Conservation (phyloP, 2,113 vertebrate genomes). For the Lontra canadensis region DNA sequence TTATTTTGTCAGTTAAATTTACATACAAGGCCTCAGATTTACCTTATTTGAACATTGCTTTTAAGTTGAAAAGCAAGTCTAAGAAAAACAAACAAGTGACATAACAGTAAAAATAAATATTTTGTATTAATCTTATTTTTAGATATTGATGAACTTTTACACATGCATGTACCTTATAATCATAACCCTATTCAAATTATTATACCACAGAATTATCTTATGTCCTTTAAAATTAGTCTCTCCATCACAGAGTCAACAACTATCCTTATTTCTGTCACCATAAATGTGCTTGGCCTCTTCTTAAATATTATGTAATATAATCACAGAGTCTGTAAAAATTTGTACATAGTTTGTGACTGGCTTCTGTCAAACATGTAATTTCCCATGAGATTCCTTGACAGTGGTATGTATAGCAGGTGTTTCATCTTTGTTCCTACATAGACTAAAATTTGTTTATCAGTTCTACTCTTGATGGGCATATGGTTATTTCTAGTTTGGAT, state of each 20-base stretch:
- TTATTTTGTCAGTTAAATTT: conserved; percentile 26
- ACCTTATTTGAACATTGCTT: neutral
- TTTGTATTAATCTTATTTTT: neutral
- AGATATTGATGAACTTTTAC: neutral
- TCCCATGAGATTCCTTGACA: neutral
- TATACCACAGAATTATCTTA: neutral
- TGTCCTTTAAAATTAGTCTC: neutral
- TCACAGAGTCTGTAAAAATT: neutral
- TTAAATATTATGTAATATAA: neutral
- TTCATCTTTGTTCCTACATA: neutral
- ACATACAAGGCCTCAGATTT: neutral
- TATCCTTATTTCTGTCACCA: neutral
- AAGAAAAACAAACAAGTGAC: neutral
- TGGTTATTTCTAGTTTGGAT: neutral
- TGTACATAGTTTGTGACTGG: neutral
- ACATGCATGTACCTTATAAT: neutral
- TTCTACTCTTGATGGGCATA: neutral
- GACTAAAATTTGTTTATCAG: neutral
- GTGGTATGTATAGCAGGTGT: neutral
- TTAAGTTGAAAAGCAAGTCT: neutral
- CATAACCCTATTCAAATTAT: neutral
- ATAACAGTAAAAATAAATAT: neutral
- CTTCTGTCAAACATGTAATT: neutral
- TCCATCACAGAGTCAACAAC: neutral
- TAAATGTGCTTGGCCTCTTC: neutral